Percentiles rank a stretch among this genome's conserved stretches.
phyloP scores from a whole-genome alignment of 2,113 vertebrate genomes.

The Dissostichus mawsoni region DNA sequence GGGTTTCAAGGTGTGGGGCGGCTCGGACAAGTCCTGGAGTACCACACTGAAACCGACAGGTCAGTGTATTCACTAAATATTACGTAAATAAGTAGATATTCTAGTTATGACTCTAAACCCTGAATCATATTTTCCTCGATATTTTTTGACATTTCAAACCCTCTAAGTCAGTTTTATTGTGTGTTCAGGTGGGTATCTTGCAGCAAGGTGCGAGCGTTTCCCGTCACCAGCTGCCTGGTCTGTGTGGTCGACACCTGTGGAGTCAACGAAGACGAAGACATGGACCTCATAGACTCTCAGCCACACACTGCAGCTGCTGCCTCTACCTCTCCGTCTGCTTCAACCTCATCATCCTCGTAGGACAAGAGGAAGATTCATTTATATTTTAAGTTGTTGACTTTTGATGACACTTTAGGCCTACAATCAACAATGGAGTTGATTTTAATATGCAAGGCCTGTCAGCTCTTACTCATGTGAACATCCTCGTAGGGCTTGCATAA shows the following conservation, averaged over 20 bases:
- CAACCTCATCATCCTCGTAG: constrained; percentile 39
- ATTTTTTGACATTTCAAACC: too few relatives aligned
- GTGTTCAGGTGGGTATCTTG: constrained; percentile 86
- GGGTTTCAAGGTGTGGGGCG: constrained; percentile 97
- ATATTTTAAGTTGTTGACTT: neutral
- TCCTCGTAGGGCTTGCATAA: neutral
- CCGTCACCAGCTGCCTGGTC: constrained; percentile 96
- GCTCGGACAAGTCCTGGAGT: constrained; percentile 94
- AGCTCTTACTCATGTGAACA: constrained; percentile 2
- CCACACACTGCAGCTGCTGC: constrained; percentile 30
- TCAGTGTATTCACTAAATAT: constrained; percentile 53
- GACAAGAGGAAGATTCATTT: neutral
- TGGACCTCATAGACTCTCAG: constrained; percentile 76
- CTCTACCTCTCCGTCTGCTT: constrained; percentile 35
- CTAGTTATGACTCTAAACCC: neutral
- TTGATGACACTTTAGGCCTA: neutral
- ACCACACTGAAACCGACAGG: constrained; percentile 94
- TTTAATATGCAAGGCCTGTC: neutral
- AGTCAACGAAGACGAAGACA: constrained; percentile 92
- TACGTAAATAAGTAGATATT: neutral
- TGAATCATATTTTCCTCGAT: neutral
- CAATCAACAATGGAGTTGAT: neutral
- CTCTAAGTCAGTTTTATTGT: neutral
- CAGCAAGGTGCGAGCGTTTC: constrained; percentile 95
- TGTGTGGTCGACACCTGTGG: constrained; percentile 97